Conservation (phyloP, 2,888 invertebrate genomes). For the Synergus gifuensis region DNA sequence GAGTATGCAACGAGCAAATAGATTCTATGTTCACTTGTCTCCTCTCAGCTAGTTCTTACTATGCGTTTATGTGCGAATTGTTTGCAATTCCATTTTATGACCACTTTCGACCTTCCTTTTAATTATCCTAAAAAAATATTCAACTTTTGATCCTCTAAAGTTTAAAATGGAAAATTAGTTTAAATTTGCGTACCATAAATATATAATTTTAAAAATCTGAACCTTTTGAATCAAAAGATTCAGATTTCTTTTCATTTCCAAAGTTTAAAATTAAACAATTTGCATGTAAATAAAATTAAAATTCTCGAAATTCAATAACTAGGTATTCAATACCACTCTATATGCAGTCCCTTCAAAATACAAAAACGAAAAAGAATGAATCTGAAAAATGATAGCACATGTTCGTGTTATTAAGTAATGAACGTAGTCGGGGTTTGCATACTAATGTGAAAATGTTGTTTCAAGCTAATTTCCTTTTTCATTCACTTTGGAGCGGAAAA, state of each 20-base stretch:
- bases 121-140: not conserved
- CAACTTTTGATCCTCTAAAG: not conserved
- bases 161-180: too few relatives aligned
- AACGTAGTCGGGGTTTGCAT: slow-evolving; percentile 13
- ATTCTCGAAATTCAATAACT: not conserved
- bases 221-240: not conserved
- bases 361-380: slow-evolving; percentile 11
- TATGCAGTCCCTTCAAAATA: slow-evolving; percentile 13
- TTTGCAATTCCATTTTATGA: slow-evolving; percentile 5
- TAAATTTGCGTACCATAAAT: too few relatives aligned
- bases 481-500: not conserved
- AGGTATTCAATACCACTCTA: slow-evolving; percentile 12
- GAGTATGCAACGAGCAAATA: slow-evolving; percentile 54
- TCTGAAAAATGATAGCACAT: not conserved
- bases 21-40: slow-evolving; percentile 27
- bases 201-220: too few relatives aligned
- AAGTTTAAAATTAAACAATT: not conserved
- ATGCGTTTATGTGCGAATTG: slow-evolving; percentile 4
- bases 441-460: slow-evolving; percentile 33
- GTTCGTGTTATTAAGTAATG: slow-evolving; percentile 35
- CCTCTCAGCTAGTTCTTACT: slow-evolving; percentile 23
- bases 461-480: slow-evolving; percentile 9
- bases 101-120: not conserved
- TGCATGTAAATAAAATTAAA: too few relatives aligned
- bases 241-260: slow-evolving; percentile 12